Base-by-base conservation (phyloP, 2,113 vertebrate species). In the Recurvirostra avosetta region DNA sequence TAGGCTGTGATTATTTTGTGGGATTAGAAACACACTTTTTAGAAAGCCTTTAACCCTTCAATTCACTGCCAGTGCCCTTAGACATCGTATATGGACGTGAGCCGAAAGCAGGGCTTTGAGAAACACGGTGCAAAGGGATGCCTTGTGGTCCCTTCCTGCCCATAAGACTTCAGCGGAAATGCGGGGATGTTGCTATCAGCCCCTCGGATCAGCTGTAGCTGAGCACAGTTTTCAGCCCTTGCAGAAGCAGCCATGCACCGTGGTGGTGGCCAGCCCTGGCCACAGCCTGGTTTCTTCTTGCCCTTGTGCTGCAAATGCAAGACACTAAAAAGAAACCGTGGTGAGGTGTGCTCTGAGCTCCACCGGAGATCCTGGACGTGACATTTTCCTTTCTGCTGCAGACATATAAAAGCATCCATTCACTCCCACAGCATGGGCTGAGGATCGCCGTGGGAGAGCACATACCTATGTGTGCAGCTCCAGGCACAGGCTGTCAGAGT, bases 361-460 rank as follows among this genome's bases (percentile, higher is more conserved):
- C 68, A 26, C 23, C 2, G 7, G 72, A 47, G 50, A 18, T 88
- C 56, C 75, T 16, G 15, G 50, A 63, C n/a, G 36, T 0, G 3
- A 66, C 0, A 3, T 81, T 80, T 91, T 80, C 43, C 63, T 52
- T 80, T 80, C 75, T 59, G 59, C 17, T 70, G 63, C 27, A 82
- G 55, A 30, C 29, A 6, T 12, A 19, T 9, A 65, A 53, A 62
- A 66, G 47, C 59, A 80, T 84, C 66, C 56, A 26, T 59, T 29
- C 18, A 0, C 71, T 67, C 56, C 1, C 6, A 5, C 62, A 8
- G 0, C 0, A 5, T 4, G 66, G 62, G 53, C 77, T 58, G 73
- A 49, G n/a, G 41, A 40, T 45, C 1, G 4, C 75, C 0, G 0
- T 16, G 38, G 52, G 55, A 50, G 7, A 34, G 50, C 0, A 0